Evolutionary conservation across 2,888 invertebrate species (phyloP).

Genomic region (Ashinkailepas kermadecensis): DNA sequence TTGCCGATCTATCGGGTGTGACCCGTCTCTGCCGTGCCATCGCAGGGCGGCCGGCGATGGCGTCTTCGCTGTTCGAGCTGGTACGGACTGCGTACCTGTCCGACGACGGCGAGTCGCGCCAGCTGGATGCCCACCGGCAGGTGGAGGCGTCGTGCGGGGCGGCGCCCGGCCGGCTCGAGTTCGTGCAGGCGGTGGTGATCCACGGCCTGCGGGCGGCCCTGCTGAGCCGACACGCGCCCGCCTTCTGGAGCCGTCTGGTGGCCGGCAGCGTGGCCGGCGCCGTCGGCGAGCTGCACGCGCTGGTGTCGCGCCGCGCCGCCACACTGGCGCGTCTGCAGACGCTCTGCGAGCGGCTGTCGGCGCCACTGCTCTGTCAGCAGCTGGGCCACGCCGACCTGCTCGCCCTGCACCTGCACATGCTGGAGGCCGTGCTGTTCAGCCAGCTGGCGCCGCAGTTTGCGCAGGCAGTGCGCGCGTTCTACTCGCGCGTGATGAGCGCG

Average conservation of each 20-base stretch:
- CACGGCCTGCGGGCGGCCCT: background rate
- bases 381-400: constrained; percentile 36
- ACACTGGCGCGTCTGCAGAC: background rate
- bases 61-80: background rate
- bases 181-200: background rate
- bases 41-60: too few relatives aligned
- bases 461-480: background rate
- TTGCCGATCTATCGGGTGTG: too few relatives aligned
- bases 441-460: background rate
- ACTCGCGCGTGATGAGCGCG: background rate
- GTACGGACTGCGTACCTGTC: background rate
- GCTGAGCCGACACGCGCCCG: background rate
- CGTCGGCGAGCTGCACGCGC: constrained; percentile 49
- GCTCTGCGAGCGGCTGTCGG: background rate
- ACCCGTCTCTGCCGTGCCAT: too few relatives aligned
- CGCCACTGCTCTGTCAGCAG: background rate
- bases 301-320: constrained; percentile 40
- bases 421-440: background rate
- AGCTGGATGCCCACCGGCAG: background rate
- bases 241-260: constrained; percentile 39
- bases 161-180: background rate
- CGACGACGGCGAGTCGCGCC: background rate
- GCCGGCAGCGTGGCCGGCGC: constrained; percentile 43
- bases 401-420: constrained; percentile 33
- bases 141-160: background rate